Base-by-base conservation (phyloP, 2,797 vertebrate species). In the Dallia pectoralis region DNA sequence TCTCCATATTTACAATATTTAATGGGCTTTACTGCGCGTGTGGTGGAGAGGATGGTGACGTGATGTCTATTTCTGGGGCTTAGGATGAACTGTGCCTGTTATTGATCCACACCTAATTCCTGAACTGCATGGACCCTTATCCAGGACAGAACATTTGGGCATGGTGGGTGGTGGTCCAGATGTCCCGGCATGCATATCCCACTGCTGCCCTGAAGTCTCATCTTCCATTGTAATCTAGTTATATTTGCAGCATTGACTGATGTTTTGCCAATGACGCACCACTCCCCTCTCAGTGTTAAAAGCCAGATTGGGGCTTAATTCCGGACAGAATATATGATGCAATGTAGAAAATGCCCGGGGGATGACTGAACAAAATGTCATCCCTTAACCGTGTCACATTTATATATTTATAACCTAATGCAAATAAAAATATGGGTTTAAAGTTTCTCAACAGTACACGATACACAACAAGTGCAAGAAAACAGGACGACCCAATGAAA, bases 21-120 rank as follows among this genome's bases (percentile, higher is more conserved):
- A 73, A 77, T 77, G 72, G 75, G 77, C 67, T 22, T 59, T 25
- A 59, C 49, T 76, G 80, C 62, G 73, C 51, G 62, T 71, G 75
- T 65, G 77, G 69, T 71, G 33, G 73, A 69, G 70, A 59, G 74
- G 49, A 80, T 86, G 56, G 79, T 86, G 82, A 83, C 79, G 81
- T 84, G 61, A 80, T 82, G 78, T 84, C 78, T 80, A 51, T 79
- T 76, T 73, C 67, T 48, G 16, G 78, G 64, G 70, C 79, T 66
- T 72, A 78, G 77, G 73, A 74, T 79, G 64, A 78, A 63, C 77
- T 78, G 76, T 71, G 76, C 61, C 69, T 47, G 51, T 16, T 76
- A 81, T 77, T 72, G 40, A 51, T 63, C 64, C 67, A 70, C 9
- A 27, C 49, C 53, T 25, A 59, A 59, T 59, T 59, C 2, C 22